A percentile compares a stretch with the other conserved stretches of the same genome.
phyloP scores from a whole-genome alignment of 1,140 invertebrate genomes.

The Macrosteles quadrilineatus region DNA sequence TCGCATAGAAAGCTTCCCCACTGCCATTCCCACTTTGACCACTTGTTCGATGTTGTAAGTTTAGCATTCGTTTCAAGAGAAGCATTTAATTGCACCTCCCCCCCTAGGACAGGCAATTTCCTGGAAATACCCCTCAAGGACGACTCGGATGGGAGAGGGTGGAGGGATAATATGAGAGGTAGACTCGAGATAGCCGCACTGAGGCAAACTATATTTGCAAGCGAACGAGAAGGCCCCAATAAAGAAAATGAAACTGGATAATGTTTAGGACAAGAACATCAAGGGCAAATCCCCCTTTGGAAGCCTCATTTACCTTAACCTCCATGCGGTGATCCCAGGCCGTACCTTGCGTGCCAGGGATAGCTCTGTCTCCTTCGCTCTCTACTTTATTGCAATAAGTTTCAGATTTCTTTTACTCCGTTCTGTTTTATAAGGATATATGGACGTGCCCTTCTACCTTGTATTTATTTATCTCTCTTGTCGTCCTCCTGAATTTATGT shows the following conservation, averaged over 20 bases:
- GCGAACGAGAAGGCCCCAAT: slow-evolving; percentile 20
- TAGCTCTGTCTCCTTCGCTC: neutral
- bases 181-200: slow-evolving; percentile 5
- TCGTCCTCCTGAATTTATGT: slow-evolving; percentile 2
- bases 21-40: no score
- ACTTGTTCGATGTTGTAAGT: no score
- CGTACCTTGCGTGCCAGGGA: neutral
- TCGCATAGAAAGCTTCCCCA: no score
- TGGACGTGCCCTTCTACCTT: neutral
- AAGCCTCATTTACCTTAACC: slow-evolving; percentile 4
- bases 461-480: neutral
- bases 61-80: no score
- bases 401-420: slow-evolving; percentile 11
- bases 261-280: slow-evolving; percentile 5
- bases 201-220: slow-evolving; percentile 22
- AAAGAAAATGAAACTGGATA: slow-evolving; percentile 20
- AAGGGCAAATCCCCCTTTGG: slow-evolving; percentile 11
- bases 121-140: slow-evolving; percentile 10
- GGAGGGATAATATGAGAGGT: slow-evolving; percentile 9
- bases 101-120: no score
- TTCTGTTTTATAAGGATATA: slow-evolving; percentile 9
- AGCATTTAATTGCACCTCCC: no score
- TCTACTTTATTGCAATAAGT: slow-evolving; percentile 11
- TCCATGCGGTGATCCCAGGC: neutral
- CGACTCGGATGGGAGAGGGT: neutral